A percentile compares a stretch with the other conserved stretches of the same genome.
phyloP scores from a whole-genome alignment of 2,888 invertebrate species.

The Orchesellides sinensis region DNA sequence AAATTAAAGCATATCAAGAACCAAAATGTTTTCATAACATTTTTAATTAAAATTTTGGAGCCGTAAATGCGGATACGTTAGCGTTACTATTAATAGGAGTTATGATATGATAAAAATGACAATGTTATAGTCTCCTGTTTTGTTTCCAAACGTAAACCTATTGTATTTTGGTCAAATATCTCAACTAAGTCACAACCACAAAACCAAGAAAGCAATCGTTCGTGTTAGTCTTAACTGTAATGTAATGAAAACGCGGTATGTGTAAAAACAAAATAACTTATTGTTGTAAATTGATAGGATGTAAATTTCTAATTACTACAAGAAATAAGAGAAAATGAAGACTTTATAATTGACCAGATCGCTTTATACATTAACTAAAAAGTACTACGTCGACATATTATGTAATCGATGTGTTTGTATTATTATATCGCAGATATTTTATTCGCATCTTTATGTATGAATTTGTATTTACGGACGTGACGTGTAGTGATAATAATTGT shows the following conservation, averaged over 20 bases:
- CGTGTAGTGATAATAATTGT: conserved; percentile 19
- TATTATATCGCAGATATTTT: conserved; percentile 32
- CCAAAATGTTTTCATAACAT: not conserved
- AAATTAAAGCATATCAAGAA: conserved; percentile 15
- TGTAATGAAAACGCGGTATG: not conserved
- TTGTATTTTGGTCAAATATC: conserved; percentile 2
- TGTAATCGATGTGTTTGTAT: not conserved
- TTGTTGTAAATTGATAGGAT: not conserved
- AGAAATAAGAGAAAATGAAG: not conserved
- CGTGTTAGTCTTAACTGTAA: not conserved
- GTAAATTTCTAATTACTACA: not conserved
- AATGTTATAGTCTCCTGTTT: not conserved
- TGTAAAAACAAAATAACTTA: not conserved
- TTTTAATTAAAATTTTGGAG: not conserved
- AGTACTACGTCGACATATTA: not conserved
- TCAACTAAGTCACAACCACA: conserved; percentile 42
- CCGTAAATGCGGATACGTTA: not conserved
- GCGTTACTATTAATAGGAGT: not conserved
- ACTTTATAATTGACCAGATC: not conserved
- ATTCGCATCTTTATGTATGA: conserved; percentile 33
- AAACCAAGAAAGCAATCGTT: conserved; percentile 2
- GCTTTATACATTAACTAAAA: not conserved
- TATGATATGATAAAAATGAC: not conserved
- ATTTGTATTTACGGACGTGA: not conserved
- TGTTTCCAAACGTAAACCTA: not conserved